phyloP scores from a whole-genome alignment of 2,888 invertebrate genomes.

The Cheiracanthium punctorium region DNA sequence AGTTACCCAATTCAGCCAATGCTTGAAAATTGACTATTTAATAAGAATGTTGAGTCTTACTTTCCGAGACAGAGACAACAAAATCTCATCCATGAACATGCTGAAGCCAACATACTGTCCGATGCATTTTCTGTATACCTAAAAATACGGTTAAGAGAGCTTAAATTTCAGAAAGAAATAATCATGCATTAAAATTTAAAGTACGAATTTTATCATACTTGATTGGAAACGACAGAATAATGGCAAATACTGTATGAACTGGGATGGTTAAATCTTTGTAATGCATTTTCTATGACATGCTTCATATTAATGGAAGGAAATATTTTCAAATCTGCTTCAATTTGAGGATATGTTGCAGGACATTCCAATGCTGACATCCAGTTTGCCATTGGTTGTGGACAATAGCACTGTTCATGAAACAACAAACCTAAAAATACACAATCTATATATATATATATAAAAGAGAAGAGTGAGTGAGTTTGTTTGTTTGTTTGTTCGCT shows the following conservation, averaged over 20 bases:
- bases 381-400: constrained; percentile 82
- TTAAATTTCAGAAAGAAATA: neutral
- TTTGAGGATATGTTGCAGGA: constrained; percentile 81
- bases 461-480: too few species aligned
- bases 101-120: constrained; percentile 97
- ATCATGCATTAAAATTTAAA: neutral
- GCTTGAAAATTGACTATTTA: too few species aligned
- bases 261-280: constrained; percentile 85
- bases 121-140: constrained; percentile 90
- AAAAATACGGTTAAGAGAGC: constrained; percentile 2
- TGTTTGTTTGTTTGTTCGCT: too few species aligned
- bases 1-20: too few species aligned
- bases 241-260: constrained; percentile 91
- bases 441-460: too few species aligned
- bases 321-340: constrained; percentile 82
- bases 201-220: constrained; percentile 76
- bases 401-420: constrained; percentile 89
- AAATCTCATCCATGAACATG: constrained; percentile 92
- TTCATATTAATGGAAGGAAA: constrained; percentile 85
- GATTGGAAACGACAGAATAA: constrained; percentile 88
- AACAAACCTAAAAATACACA: constrained; percentile 76
- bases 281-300: constrained; percentile 80
- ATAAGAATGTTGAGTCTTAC: constrained; percentile 76
- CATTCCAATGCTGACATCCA: constrained; percentile 83
- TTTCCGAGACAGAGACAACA: constrained; percentile 88